A percentile compares a stretch with the other conserved stretches of the same genome.
Conservation (phyloP, 64 coral and sea anemone species). For the Porites lutea region DNA sequence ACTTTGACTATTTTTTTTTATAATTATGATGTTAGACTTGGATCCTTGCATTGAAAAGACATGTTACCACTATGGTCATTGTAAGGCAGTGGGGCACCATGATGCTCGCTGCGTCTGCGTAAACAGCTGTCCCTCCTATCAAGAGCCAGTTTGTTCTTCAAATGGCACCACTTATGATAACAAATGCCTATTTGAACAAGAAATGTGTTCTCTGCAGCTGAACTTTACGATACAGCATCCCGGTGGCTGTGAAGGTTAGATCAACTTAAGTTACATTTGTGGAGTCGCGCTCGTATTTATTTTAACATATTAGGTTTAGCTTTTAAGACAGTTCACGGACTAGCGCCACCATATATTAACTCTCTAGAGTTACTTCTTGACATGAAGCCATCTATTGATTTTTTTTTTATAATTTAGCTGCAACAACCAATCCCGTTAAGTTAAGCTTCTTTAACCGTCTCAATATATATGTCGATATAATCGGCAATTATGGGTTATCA, state of each 20-base stretch:
- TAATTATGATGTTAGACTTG: conserved; percentile 4
- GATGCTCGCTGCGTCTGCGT: conserved; percentile 61
- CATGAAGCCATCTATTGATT: no score
- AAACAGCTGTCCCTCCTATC: conserved; percentile 40
- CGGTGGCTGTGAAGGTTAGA: conserved; percentile 46
- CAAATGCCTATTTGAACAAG: conserved; percentile 60
- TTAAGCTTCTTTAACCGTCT: no score
- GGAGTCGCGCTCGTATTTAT: no score
- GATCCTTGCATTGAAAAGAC: conserved; percentile 50
- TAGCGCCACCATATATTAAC: no score
- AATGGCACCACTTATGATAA: conserved; percentile 54
- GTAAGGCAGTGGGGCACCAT: conserved; percentile 38
- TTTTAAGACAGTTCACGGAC: no score
- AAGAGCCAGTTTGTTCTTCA: conserved; percentile 41
- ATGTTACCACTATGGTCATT: conserved; percentile 36
- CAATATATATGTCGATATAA: no score
- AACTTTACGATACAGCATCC: conserved; percentile 51
- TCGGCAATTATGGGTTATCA: no score
- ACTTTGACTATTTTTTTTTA: background rate
- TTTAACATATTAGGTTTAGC: no score
- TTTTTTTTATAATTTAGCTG: no score
- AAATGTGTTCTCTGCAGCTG: conserved; percentile 31
- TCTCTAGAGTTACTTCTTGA: no score
- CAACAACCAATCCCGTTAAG: no score
- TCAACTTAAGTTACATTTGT: no score